Percentiles rank a stretch among this genome's conserved stretches.
These are phyloP conservation scores for Megalops atlanticus DNA, from an alignment of 2,113 vertebrate genomes.

Conservation along the genomic window DNA sequence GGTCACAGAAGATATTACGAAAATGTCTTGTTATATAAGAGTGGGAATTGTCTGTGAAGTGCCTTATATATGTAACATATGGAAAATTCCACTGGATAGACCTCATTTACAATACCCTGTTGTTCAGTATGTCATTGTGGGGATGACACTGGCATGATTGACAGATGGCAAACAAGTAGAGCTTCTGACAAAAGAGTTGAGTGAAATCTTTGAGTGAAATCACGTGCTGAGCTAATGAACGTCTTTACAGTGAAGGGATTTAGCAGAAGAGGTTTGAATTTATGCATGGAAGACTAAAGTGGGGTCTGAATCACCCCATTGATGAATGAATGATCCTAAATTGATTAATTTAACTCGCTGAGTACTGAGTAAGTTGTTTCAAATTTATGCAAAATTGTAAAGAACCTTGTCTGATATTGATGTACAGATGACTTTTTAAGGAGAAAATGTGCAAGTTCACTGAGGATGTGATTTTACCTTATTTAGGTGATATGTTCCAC, in stretches of 20 bases:
- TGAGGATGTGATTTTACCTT: too few species aligned
- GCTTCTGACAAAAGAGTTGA: too few species aligned
- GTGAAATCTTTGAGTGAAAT: conserved; percentile 38
- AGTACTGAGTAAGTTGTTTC: background rate
- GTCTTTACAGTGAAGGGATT: conserved; percentile 39
- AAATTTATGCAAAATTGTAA: background rate
- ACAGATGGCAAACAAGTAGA: conserved; percentile 42
- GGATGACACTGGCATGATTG: conserved; percentile 38
- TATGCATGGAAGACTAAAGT: conserved; percentile 16
- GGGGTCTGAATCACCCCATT: background rate
- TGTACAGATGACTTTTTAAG: background rate
- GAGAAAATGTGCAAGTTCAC: too few species aligned
- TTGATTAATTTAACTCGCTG: background rate
- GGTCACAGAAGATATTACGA: too few species aligned
- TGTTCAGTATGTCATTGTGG: background rate
- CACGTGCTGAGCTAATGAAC: conserved; percentile 46
- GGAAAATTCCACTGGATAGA: background rate
- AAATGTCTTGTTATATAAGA: too few species aligned
- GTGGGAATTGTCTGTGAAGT: too few species aligned
- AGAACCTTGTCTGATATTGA: too few species aligned
- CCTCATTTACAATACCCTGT: background rate
- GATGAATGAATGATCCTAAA: background rate
- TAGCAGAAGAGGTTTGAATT: conserved; percentile 61
- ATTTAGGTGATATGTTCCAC: too few species aligned
- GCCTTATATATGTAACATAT: too few species aligned